These are phyloP conservation scores for Esox niger DNA, from an alignment of 2,113 vertebrate genomes.

Conservation along the genomic window DNA sequence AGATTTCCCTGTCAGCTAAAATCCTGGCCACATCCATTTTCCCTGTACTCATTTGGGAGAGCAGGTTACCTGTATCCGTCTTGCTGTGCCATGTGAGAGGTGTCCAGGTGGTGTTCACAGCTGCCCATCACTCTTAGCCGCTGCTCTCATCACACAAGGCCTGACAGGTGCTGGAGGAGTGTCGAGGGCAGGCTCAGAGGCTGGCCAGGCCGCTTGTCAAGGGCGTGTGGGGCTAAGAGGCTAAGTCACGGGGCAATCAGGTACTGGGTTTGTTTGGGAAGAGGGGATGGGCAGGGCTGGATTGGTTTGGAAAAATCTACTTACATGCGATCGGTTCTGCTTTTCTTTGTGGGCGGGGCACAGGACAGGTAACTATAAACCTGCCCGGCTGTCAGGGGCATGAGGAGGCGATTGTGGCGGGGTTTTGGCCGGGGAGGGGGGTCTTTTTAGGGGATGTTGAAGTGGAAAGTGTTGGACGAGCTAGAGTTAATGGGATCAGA, in stretches of 20 bases:
- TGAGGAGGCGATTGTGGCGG: neutral
- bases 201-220: neutral
- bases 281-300: neutral
- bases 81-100: constrained; percentile 46
- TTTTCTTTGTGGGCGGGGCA: constrained; percentile 2
- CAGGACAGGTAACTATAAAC: neutral
- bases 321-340: no score
- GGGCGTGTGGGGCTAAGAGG: neutral
- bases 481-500: constrained; percentile 72
- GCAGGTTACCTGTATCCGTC: constrained; percentile 53
- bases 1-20: constrained; percentile 62
- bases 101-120: constrained; percentile 52
- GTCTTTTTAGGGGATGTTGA: constrained; percentile 15
- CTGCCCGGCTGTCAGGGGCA: no score
- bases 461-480: constrained; percentile 38
- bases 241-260: constrained; percentile 20
- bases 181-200: constrained; percentile 24
- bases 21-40: constrained; percentile 55
- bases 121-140: constrained; percentile 47
- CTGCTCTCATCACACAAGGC: neutral
- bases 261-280: neutral
- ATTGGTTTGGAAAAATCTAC: constrained; percentile 23
- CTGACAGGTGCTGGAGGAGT: constrained; percentile 44
- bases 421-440: constrained; percentile 7
- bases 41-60: constrained; percentile 43